Percentiles rank a stretch among this genome's conserved stretches.
Evolutionary conservation across 2,113 vertebrate genomes (phyloP).

Genomic region (Phalacrocorax aristotelis): DNA sequence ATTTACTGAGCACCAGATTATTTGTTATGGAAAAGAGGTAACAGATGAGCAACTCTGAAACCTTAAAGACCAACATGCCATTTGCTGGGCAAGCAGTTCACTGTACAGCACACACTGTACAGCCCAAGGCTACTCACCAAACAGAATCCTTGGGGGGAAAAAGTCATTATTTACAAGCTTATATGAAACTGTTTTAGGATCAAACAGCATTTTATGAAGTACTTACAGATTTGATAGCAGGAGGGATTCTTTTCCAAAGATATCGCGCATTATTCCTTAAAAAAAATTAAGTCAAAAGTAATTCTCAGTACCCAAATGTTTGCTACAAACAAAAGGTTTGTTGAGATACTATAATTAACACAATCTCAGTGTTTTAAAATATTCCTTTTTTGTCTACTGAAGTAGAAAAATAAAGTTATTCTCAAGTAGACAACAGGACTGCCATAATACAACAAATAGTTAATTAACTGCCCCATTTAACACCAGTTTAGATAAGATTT

Average conservation of each 20-base stretch:
- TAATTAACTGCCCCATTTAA: not conserved
- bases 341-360: not conserved
- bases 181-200: not conserved
- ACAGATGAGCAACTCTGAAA: not conserved
- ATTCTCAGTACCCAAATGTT: not conserved
- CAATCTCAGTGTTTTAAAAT: not conserved
- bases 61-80: not conserved
- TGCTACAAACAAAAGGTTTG: not conserved
- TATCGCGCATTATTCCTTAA: constrained; percentile 97
- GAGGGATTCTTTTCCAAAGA: constrained; percentile 95
- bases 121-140: not conserved
- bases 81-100: not conserved
- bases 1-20: not conserved
- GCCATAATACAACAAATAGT: not conserved
- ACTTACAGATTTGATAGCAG: constrained; percentile 91
- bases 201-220: not conserved
- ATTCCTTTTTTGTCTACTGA: not conserved
- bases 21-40: not conserved
- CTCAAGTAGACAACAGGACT: not conserved
- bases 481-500: not conserved
- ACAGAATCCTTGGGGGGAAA: not conserved
- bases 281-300: not conserved
- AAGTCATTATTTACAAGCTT: not conserved
- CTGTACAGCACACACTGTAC: not conserved
- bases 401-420: not conserved